Base-by-base conservation (phyloP, 2,888 invertebrate genomes). In the Eudasyphora cyanicolor region DNA sequence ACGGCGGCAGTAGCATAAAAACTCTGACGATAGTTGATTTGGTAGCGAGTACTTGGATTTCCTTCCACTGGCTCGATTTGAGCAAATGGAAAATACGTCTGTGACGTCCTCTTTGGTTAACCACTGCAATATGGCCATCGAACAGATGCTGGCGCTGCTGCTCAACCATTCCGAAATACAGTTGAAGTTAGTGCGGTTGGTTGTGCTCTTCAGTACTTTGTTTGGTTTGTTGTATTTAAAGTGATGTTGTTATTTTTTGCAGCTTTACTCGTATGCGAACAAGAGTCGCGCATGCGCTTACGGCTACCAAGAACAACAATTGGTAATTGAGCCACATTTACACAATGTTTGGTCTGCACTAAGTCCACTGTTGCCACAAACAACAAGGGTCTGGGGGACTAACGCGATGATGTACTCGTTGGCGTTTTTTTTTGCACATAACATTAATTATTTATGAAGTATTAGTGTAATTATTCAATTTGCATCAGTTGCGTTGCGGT, bases 361-460 rank as follows among this genome's bases (percentile, higher is more conserved):
- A 14, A n/a, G 45, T 2, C n/a, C 7, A n/a, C 70, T n/a, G 74
- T 64, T 69, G 10, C 69, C 51, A 10, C 12, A 5, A 51, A 24
- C 29, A n/a, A 70, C n/a, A 42, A 10, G 51, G 71, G 49, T 69
- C 62, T 29, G 17, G 8, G 38, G 27, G 27, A 60, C 35, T 38
- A 29, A n/a, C 1, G 71, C 51, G 71, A 71, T 86, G 76, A 80
- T 49, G 78, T 57, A 75, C 71, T 64, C 80, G 54, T 62, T 75
- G n/a, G 76, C 42, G 51, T 78, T 62, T 76, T 62, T 79, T 76
- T 79, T 67, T 74, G 86, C 87, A 86, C 86, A 86, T 86, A 88
- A 87, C 87, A 88, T 88, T 88, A 88, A 88, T 88, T 88, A 88
- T 87, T 88, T 87, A 88, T 88, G 88, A 88, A 88, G 88, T 88